Evolutionary conservation across 2,888 invertebrate species (phyloP).

Genomic region (Julus scandinavius): DNA sequence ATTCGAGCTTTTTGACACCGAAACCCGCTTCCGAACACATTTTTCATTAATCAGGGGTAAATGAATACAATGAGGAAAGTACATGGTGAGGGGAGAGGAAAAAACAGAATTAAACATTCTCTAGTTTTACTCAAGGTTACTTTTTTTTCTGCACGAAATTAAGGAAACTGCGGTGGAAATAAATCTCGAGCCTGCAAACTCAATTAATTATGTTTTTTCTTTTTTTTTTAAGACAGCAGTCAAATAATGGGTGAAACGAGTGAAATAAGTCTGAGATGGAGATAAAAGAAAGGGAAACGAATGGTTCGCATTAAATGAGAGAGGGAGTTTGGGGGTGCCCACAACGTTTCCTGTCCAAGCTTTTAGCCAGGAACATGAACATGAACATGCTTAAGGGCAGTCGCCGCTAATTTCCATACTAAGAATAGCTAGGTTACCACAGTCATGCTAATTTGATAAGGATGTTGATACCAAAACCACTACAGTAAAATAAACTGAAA

Average conservation of each 20-base stretch:
- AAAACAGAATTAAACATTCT: not conserved
- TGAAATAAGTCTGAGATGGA: conserved; percentile 19
- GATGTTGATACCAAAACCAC: not conserved
- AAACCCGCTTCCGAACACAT: not conserved
- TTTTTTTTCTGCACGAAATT: not conserved
- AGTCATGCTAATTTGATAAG: not conserved
- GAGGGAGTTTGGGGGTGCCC: not conserved
- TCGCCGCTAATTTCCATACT: not conserved
- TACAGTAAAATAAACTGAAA: not conserved
- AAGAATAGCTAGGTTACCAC: not conserved
- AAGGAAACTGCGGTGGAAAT: conserved; percentile 2
- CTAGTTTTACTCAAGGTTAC: conserved; percentile 2
- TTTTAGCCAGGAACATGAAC: not conserved
- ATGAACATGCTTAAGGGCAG: not conserved
- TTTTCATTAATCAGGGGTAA: conserved; percentile 35
- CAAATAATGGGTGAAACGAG: not conserved
- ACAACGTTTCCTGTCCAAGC: conserved; percentile 2
- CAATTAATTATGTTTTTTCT: conserved; percentile 10
- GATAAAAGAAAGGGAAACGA: conserved; percentile 26
- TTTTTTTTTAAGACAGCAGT: not conserved
- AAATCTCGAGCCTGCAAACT: not conserved
- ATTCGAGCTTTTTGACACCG: conserved; percentile 1
- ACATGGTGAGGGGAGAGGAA: not conserved
- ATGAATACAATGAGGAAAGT: conserved; percentile 28
- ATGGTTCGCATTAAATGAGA: not conserved